Evolutionary conservation across 2,888 invertebrate genomes (phyloP), one percentile per base, ranked within the genome.

Genomic region (Synergus japonicus): DNA sequence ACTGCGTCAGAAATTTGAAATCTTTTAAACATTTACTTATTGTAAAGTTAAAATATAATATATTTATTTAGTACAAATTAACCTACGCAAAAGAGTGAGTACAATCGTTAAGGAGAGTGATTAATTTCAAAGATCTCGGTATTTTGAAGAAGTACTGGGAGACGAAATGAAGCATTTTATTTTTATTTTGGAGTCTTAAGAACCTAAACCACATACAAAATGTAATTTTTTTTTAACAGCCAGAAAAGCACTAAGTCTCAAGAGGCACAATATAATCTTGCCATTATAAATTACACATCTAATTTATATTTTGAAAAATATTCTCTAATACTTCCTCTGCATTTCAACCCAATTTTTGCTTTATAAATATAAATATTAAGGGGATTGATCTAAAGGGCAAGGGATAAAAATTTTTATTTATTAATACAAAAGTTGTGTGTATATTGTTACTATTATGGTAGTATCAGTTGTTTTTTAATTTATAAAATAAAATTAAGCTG

Each of bases 51-150:
- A 44, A 67, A 69, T 29, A 12, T 7, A 69, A 29, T 15, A 69
- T 44, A 69, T 69, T 69, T 73, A 73, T 69, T 69, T 73, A 73
- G 73, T 73, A 73, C 73, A 54, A 73, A 69, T 69, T 18, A 69
- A 54, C 49, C 49, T 73, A 37, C 49, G 29, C 18, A 46, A 43
- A 46, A 43, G 44, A 22, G 22, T 60, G 60, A 60, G 10, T 18
- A 22, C 22, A 54, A n/a, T 54, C n/a, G 54, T 54, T n/a, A n/a
- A 54, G n/a, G n/a, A n/a, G 13, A 54, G 0, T 54, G 15, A 54
- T 54, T 18, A 2, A 60, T n/a, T 60, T 60, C 18, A 60, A 60
- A 60, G 22, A 60, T 22, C 12, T 10, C 4, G 22, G 18, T 12
- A 22, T 60, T 22, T 60, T 12, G 10, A 10, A 22, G 22, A 60